Percentiles rank a stretch among this genome's conserved stretches.
phyloP scores from a whole-genome alignment of 1,140 invertebrate genomes.

The Uloborus diversus region DNA sequence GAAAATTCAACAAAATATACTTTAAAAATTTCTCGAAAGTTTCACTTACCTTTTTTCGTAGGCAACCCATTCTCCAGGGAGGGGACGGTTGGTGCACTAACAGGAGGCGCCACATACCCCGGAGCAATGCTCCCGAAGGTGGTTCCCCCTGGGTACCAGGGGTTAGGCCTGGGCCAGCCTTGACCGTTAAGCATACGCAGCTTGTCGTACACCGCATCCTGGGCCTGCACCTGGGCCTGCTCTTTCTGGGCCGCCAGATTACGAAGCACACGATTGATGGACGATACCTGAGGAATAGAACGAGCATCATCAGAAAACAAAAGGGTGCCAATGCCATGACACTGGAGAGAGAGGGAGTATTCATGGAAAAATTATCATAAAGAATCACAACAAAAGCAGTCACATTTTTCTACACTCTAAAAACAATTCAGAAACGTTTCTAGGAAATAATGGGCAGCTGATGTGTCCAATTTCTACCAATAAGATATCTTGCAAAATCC shows the following conservation, averaged over 20 bases:
- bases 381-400: too few relatives aligned
- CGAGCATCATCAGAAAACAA: too few relatives aligned
- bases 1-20: neutral
- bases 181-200: constrained; percentile 95
- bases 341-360: too few relatives aligned
- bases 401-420: too few relatives aligned
- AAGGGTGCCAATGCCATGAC: too few relatives aligned
- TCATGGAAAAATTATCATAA: too few relatives aligned
- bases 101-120: constrained; percentile 57
- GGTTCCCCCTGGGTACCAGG: constrained; percentile 59
- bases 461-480: too few relatives aligned
- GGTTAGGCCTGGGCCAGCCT: constrained; percentile 70
- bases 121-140: constrained; percentile 58
- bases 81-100: constrained; percentile 39
- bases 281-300: constrained; percentile 98
- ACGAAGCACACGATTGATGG: constrained; percentile 97
- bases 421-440: too few relatives aligned
- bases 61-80: constrained; percentile 49
- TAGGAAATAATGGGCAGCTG: too few relatives aligned
- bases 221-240: constrained; percentile 72
- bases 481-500: too few relatives aligned
- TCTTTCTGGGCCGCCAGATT: constrained; percentile 98
- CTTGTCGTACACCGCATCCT: constrained; percentile 94
- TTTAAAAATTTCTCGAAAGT: neutral
- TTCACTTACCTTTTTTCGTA: constrained; percentile 58